Conservation (phyloP, 2,113 vertebrate species). For the Thamnaconus septentrionalis region DNA sequence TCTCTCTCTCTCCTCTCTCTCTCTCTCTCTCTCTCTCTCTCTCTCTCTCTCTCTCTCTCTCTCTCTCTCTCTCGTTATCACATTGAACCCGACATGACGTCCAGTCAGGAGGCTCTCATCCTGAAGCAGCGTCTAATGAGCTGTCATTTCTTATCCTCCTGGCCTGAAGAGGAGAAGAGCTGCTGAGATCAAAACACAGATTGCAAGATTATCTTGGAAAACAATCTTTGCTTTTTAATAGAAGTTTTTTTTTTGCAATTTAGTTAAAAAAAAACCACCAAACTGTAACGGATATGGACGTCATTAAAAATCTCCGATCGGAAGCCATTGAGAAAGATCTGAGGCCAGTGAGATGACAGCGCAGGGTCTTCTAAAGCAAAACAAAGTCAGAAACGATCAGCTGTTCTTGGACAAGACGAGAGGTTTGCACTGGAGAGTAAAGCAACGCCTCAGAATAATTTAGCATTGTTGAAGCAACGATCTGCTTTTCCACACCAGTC, state of each 20-base stretch:
- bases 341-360: no score
- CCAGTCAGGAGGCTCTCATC: neutral
- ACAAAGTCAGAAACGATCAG: no score
- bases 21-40: neutral
- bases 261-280: conserved; percentile 12
- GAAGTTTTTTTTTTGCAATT: conserved; percentile 38
- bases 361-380: no score
- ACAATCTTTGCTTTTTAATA: conserved; percentile 50
- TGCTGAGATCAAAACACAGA: conserved; percentile 6
- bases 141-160: conserved; percentile 16
- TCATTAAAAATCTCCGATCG: no score
- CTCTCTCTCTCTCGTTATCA: neutral
- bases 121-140: neutral
- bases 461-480: no score
- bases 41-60: neutral
- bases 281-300: no score
- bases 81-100: neutral
- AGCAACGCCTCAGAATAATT: no score
- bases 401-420: no score
- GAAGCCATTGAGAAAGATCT: no score
- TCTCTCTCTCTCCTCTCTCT: neutral
- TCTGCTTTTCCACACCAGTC: no score
- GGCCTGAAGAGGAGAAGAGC: conserved; percentile 10
- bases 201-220: conserved; percentile 26
- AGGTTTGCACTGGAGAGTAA: no score